These are phyloP conservation scores for Ptilorrhoa leucosticta DNA, from an alignment of 2,113 vertebrate species.

Conservation along the genomic window DNA sequence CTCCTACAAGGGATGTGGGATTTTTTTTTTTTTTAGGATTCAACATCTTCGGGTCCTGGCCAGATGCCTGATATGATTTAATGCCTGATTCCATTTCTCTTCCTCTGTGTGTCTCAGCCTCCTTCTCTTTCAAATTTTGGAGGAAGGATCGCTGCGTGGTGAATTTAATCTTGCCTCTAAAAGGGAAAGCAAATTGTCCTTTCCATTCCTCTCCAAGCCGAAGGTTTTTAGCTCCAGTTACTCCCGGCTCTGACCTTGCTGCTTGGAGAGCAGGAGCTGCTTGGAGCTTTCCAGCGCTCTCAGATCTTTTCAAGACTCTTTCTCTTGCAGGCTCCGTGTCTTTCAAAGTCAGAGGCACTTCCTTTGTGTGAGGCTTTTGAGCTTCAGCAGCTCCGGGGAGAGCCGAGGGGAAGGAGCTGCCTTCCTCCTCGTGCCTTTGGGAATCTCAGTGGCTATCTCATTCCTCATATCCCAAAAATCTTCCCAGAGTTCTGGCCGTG, in stretches of 20 bases:
- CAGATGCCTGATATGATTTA: not conserved
- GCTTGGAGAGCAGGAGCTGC: not conserved
- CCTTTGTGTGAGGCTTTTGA: not conserved
- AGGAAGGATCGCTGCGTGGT: not conserved
- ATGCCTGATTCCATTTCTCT: not conserved
- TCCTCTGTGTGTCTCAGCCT: not conserved
- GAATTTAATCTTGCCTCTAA: not conserved
- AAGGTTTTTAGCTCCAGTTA: not conserved
- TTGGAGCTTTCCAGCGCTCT: not conserved
- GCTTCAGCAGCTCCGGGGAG: not conserved
- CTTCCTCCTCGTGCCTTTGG: not conserved
- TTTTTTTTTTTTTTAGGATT: not conserved
- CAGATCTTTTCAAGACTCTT: not conserved
- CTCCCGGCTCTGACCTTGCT: not conserved
- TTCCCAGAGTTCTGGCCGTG: not conserved
- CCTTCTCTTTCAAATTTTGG: not conserved
- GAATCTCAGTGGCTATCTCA: not conserved
- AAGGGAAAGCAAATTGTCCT: not conserved
- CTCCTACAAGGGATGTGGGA: not conserved
- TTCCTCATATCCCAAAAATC: not conserved
- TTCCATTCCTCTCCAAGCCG: not conserved
- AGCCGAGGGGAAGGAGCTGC: not conserved
- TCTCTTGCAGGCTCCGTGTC: not conserved
- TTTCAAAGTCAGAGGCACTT: not conserved
- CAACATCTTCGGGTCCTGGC: not conserved